A percentile compares a stretch with the other conserved stretches of the same genome.
phyloP scores from a whole-genome alignment of 2,113 vertebrate genomes.

The Lepus timidus region DNA sequence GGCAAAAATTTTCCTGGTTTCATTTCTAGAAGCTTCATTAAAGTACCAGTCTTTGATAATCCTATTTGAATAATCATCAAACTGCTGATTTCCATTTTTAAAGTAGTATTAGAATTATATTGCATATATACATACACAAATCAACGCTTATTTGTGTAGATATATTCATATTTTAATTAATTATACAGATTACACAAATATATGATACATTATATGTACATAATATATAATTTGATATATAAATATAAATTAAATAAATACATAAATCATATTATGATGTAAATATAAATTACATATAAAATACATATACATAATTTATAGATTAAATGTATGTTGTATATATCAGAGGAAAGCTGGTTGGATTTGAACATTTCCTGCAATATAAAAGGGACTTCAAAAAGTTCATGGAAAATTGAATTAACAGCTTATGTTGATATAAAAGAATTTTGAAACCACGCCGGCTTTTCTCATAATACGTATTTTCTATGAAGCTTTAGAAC shows the following conservation, averaged over 20 bases:
- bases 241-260: background rate
- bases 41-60: slow-evolving; percentile 15
- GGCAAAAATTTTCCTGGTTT: background rate
- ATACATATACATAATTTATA: too few species aligned
- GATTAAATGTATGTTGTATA: background rate
- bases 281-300: too few species aligned
- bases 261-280: background rate
- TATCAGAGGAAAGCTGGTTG: background rate
- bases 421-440: too few species aligned
- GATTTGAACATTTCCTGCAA: background rate
- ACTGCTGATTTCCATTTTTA: background rate
- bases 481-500: too few species aligned
- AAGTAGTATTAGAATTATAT: background rate
- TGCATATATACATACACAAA: background rate
- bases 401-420: too few species aligned
- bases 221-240: too few species aligned
- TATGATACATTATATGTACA: background rate
- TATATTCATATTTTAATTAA: too few species aligned
- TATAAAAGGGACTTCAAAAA: background rate
- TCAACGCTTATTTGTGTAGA: too few species aligned
- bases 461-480: too few species aligned
- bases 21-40: background rate
- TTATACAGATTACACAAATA: background rate
- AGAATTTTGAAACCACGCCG: too few species aligned
- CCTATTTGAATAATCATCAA: background rate